A percentile compares a stretch with the other conserved stretches of the same genome.
These are phyloP conservation scores for Hydrotaea diabolus DNA, from an alignment of 2,888 invertebrate species.

Conservation along the genomic window DNA sequence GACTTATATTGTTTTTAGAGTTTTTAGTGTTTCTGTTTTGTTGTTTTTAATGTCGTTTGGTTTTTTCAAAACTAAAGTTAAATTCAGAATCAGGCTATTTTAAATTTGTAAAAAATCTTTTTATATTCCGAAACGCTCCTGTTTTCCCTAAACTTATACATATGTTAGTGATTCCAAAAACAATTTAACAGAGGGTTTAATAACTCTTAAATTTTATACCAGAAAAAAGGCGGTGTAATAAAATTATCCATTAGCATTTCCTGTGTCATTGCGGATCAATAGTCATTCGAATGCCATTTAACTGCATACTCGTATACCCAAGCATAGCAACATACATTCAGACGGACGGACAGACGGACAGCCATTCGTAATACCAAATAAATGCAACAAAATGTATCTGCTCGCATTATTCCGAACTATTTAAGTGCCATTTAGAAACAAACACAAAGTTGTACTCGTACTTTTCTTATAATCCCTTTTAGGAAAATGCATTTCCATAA, in stretches of 20 bases:
- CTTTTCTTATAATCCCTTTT: slow-evolving; percentile 30
- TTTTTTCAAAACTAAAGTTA: too few relatives aligned
- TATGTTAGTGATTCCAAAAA: neutral
- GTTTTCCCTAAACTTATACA: too few relatives aligned
- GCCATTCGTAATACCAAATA: neutral
- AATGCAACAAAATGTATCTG: slow-evolving; percentile 9
- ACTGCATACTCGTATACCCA: neutral
- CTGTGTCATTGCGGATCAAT: slow-evolving; percentile 4
- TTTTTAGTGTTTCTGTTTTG: too few relatives aligned
- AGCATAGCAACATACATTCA: too few relatives aligned
- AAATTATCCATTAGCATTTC: slow-evolving; percentile 22
- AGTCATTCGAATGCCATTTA: slow-evolving; percentile 15
- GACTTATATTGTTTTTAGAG: too few relatives aligned
- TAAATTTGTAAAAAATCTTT: too few relatives aligned
- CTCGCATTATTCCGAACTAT: slow-evolving; percentile 30
- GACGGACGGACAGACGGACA: too few relatives aligned
- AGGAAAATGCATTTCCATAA: slow-evolving; percentile 33
- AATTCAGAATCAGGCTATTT: too few relatives aligned
- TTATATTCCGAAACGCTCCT: too few relatives aligned
- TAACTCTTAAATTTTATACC: neutral
- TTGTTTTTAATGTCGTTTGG: too few relatives aligned
- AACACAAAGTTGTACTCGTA: slow-evolving; percentile 13
- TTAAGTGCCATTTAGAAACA: slow-evolving; percentile 46
- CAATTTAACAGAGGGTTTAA: neutral
- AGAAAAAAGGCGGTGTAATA: neutral